Evolutionary conservation across 2,797 vertebrate species (phyloP).

Genomic region (Threskiornis aethiopicus): DNA sequence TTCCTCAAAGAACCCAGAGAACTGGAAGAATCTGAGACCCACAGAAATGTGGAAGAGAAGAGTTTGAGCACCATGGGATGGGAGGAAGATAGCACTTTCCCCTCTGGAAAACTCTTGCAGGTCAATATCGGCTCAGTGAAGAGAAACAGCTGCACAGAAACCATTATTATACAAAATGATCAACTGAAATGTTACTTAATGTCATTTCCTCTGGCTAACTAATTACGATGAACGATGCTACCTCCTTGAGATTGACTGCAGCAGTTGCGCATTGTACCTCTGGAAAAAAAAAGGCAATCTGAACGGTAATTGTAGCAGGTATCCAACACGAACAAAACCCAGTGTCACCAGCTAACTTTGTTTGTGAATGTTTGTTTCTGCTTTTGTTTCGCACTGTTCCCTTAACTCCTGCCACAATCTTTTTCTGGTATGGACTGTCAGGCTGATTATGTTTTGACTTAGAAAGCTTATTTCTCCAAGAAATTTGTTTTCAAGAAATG

Average conservation of each 20-base stretch:
- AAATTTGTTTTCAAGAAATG: neutral
- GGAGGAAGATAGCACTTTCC: neutral
- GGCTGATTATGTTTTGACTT: slow-evolving; percentile 12
- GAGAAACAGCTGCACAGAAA: neutral
- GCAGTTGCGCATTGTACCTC: neutral
- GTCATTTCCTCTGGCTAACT: neutral
- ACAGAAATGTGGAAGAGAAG: neutral
- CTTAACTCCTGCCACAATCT: neutral
- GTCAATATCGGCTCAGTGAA: neutral
- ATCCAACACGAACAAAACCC: neutral
- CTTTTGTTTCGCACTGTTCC: neutral
- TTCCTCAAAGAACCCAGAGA: neutral
- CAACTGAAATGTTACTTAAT: neutral
- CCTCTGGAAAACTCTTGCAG: neutral
- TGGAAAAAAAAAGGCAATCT: neutral
- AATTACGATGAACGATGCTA: neutral
- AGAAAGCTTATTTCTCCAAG: neutral
- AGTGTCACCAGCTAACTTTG: neutral
- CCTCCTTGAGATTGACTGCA: neutral
- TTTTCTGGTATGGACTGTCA: neutral
- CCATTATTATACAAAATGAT: neutral
- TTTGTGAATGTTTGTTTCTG: neutral
- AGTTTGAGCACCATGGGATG: neutral
- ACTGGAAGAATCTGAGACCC: neutral
- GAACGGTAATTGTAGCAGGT: neutral